Evolutionary conservation across 2,797 vertebrate genomes (phyloP), one percentile per base, ranked within the genome.

Genomic region (Anas acuta): DNA sequence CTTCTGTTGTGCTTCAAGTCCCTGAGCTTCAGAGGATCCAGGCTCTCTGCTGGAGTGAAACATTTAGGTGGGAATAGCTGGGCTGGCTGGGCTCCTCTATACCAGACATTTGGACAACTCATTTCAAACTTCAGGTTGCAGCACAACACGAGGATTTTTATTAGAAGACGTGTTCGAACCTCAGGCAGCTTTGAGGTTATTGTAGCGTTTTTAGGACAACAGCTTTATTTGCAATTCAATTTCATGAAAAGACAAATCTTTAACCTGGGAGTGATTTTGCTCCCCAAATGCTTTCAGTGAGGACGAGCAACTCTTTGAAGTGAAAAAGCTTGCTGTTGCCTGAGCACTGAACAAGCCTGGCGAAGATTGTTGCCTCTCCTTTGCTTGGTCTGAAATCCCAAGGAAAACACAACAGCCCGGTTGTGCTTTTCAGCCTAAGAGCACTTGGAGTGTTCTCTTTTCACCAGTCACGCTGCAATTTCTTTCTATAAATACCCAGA

Each of bases 161-260:
- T 76, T 73, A 73, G 37, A 73, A 67, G 62, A 43, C 39, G 49
- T 62, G 58, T 87, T 28, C n/a, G 21, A 76, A 72, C 22, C 22
- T 60, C 71, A 7, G 30, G n/a, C 86, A 95, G 66, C 22, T 72
- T 70, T n/a, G 33, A 54, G 53, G 32, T 90, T 78, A 79, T 64
- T 23, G 16, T 20, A 89, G 47, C 28, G 66, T 66, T 92, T 95
- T 79, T 86, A 92, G 88, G 85, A 66, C 66, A 51, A 39, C 54
- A 51, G 57, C 35, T 79, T 94, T 87, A 70, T 87, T 93, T 93
- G 82, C 80, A 84, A 32, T 64, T 87, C 74, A 57, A 72, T 64
- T 53, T 58, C 25, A 26, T 2, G 1, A 77, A 89, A 92, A 95
- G 56, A 82, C 75, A 80, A 90, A 91, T 57, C 47, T 80, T 95